Base-by-base conservation (phyloP, 92 coral and sea anemone genomes). In the Heteractis magnifica region DNA sequence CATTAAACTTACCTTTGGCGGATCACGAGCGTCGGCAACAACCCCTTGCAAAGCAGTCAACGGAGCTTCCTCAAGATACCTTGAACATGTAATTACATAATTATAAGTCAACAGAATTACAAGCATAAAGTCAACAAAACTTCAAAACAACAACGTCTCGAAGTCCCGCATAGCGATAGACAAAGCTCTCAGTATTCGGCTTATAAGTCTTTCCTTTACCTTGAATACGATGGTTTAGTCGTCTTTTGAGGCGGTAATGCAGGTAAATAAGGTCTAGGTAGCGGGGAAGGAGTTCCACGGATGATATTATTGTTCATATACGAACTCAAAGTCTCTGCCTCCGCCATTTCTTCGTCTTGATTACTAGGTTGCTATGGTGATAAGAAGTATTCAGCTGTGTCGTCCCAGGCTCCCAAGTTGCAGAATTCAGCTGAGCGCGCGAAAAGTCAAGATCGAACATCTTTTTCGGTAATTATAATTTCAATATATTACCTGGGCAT, bases 201-300 rank as follows among this genome's bases (percentile, higher is more conserved):
- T 11, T 55, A 11, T 20, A 49, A 79, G 65, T 18, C 56, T 19
- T 19, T 5, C 9, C 3, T 86, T 86, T 62, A 94, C 98, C 98
- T 90, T 73, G 93, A 92, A 70, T 95, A 95, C 23, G 98, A 95
- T 48, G 92, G 95, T 75, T 92, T 95, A 56, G 86, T 90, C 53
- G 98, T 93, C 82, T 92, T 95, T 5, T 75, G 72, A 49, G 98
- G 98, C 56, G 98, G 98, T 52, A 95, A 81, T 34, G 98, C 87
- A 16, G 98, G 98, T 82, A 95, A 82, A 92, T 95, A 95, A 12
- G 98, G 98, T 26, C 94, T 92, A 65, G 98, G 98, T 71, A 95
- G 84, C 49, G 98, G 98, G 34, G 98, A 90, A 50, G 98, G 98
- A 10, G 94, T 87, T n/a, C 98, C 98, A 49, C 92, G 85, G 62